Percentiles rank a stretch among this genome's conserved stretches.
Evolutionary conservation across 2,113 vertebrate genomes (phyloP).

Genomic region (Nesoenas mayeri): DNA sequence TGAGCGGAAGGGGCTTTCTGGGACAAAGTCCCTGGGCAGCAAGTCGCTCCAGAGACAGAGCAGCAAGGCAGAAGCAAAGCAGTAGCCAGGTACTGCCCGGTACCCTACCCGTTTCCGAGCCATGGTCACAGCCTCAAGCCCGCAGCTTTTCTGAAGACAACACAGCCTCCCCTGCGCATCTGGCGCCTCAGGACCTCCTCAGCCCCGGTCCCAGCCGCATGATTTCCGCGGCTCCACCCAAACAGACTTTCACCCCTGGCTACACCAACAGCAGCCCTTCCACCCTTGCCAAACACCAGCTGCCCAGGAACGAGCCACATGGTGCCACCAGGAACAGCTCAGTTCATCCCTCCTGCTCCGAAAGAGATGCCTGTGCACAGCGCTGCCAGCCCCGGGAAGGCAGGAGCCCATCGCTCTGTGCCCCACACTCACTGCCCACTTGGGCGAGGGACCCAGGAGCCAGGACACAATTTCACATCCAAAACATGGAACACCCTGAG

Average conservation of each 20-base stretch:
- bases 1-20: background rate
- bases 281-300: background rate
- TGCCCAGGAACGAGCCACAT: background rate
- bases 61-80: background rate
- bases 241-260: background rate
- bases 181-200: background rate
- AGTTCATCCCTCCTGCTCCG: accelerated
- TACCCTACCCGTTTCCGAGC: slow-evolving; percentile 57
- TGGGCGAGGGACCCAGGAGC: background rate
- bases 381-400: background rate
- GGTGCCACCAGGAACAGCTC: background rate
- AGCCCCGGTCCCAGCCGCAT: background rate
- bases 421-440: too few relatives aligned
- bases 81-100: background rate
- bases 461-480: background rate
- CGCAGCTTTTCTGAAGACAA: background rate
- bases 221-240: slow-evolving; percentile 44
- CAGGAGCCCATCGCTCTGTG: background rate
- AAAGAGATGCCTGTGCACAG: accelerated
- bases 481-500: background rate
- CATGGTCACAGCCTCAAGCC: background rate
- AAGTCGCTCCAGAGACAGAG: background rate
- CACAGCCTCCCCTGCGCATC: background rate
- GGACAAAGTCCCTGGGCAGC: background rate
- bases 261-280: background rate